These are phyloP conservation scores for Poecilia picta DNA, from an alignment of 2,797 vertebrate species.

Conservation along the genomic window DNA sequence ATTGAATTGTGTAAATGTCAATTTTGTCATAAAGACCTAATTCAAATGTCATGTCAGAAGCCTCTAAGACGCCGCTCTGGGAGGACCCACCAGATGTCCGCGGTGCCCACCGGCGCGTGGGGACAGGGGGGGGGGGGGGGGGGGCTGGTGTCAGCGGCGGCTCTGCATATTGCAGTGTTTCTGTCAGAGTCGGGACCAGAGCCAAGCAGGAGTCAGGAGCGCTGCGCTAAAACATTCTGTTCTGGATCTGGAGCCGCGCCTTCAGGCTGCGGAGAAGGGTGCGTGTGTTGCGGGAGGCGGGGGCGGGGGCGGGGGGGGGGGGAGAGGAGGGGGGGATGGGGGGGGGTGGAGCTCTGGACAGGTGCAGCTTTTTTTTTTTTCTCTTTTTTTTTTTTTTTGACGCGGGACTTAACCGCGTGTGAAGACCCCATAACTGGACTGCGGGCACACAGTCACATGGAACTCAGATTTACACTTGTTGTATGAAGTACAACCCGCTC, in stretches of 20 bases:
- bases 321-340: too few relatives aligned
- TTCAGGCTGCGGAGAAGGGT: slow-evolving; percentile 1
- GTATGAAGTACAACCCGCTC: background rate
- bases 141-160: slow-evolving; percentile 45
- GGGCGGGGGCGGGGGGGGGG: too few relatives aligned
- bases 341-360: background rate
- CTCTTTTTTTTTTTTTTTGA: slow-evolving; percentile 5
- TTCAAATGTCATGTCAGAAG: background rate
- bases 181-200: slow-evolving; percentile 57
- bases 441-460: background rate
- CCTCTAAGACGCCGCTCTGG: slow-evolving; percentile 12
- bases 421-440: background rate
- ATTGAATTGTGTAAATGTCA: background rate
- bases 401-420: background rate
- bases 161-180: slow-evolving; percentile 49
- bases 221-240: slow-evolving; percentile 52
- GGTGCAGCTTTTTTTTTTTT: slow-evolving; percentile 9
- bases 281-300: background rate
- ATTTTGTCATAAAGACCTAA: background rate
- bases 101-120: slow-evolving; percentile 32
- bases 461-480: background rate
- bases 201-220: slow-evolving; percentile 53
- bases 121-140: background rate
- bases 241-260: slow-evolving; percentile 33
- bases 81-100: slow-evolving; percentile 51